Conservation (phyloP, 64 coral and sea anemone species). For the Exaiptasia diaphana region DNA sequence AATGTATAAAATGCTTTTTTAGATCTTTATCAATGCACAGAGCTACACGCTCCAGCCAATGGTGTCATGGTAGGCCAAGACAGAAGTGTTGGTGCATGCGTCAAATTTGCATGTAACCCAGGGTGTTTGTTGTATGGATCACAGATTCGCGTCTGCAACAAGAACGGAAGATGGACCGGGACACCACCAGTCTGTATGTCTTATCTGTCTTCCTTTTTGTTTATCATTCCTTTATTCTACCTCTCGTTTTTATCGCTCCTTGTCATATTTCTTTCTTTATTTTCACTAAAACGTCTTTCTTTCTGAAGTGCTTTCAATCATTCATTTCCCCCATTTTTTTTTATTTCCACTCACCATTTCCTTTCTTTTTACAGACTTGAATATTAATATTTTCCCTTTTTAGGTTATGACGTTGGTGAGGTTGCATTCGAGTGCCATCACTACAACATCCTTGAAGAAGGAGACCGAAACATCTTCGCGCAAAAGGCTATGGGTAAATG, state of each 20-base stretch:
- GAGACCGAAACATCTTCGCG: constrained; percentile 47
- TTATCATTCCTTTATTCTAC: neutral
- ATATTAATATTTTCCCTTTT: too few relatives aligned
- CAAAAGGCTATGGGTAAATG: constrained; percentile 49
- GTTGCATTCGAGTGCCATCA: constrained; percentile 85
- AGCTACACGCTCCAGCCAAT: constrained; percentile 10
- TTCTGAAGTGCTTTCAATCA: too few relatives aligned
- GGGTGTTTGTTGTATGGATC: constrained; percentile 84
- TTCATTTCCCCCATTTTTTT: too few relatives aligned
- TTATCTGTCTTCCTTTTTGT: neutral
- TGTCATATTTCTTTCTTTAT: too few relatives aligned
- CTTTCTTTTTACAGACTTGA: too few relatives aligned
- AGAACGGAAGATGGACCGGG: constrained; percentile 72
- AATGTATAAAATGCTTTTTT: too few relatives aligned
- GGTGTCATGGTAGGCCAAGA: constrained; percentile 4
- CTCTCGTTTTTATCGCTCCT: too few relatives aligned
- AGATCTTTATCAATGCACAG: constrained; percentile 32
- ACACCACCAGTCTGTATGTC: constrained; percentile 74
- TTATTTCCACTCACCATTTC: too few relatives aligned
- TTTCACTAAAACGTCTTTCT: too few relatives aligned
- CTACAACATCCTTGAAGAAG: constrained; percentile 64
- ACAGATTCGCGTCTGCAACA: constrained; percentile 55
- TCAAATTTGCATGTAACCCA: constrained; percentile 77
- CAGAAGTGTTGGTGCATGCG: constrained; percentile 43
- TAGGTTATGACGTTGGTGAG: constrained; percentile 73